Conservation (phyloP, 2,888 invertebrate genomes). For the Dastarcus helophoroides region DNA sequence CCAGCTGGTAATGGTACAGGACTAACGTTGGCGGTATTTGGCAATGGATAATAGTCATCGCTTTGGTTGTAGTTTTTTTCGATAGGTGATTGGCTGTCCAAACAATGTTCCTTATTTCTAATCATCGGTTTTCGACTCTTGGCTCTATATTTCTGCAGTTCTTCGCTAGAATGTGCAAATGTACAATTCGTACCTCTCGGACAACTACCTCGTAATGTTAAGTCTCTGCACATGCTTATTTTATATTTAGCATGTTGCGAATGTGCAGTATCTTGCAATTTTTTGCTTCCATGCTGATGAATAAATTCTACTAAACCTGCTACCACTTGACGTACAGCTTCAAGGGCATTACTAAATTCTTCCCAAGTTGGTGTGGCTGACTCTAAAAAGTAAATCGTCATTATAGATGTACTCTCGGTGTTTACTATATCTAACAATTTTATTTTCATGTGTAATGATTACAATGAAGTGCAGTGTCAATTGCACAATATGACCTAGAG, state of each 20-base stretch:
- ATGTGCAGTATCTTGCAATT: conserved; percentile 47
- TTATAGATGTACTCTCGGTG: too few species aligned
- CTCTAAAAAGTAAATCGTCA: too few species aligned
- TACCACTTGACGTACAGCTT: conserved; percentile 59
- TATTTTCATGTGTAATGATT: too few species aligned
- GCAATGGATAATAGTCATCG: conserved; percentile 31
- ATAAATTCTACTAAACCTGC: conserved; percentile 68
- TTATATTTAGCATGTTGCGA: conserved; percentile 68
- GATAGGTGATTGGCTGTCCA: conserved; percentile 30
- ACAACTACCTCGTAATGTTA: conserved; percentile 67
- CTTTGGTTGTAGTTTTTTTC: conserved; percentile 26
- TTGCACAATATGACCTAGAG: too few species aligned
- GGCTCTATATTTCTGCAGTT: conserved; percentile 68
- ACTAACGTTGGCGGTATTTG: conserved; percentile 24
- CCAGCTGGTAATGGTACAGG: conserved; percentile 29
- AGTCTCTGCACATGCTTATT: conserved; percentile 82
- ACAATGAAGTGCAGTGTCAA: too few species aligned
- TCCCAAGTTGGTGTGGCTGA: conserved; percentile 51
- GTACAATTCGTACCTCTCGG: conserved; percentile 81
- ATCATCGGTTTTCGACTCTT: conserved; percentile 49
- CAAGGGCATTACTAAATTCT: conserved; percentile 53
- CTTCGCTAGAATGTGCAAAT: conserved; percentile 86
- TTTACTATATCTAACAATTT: too few species aligned
- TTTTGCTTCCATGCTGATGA: conserved; percentile 59
- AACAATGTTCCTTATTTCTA: conserved; percentile 28